Base-by-base conservation (phyloP, 2,797 vertebrate genomes). In the Dermochelys coriacea region DNA sequence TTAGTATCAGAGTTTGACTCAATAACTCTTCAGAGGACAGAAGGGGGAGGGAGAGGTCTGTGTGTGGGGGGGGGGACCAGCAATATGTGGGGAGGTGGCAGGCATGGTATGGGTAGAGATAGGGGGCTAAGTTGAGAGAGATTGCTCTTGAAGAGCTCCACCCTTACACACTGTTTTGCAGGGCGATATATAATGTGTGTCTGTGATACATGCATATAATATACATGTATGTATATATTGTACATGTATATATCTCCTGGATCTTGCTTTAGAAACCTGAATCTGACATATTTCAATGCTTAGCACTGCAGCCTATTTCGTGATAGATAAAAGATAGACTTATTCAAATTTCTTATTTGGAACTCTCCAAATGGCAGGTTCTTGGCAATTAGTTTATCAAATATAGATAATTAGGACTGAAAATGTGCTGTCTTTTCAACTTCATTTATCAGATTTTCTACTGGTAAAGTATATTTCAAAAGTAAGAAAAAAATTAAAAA, bases 1-100 rank as follows among this genome's bases (percentile, higher is more conserved):
- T 82, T 64, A 68, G 23, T 31, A n/a, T 45, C 31, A 14, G 49
- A 47, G 64, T 68, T 31, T 45, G 11, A 25, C 45, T 90, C 71
- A 52, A 9, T 6, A 19, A 54, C 64, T 68, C 31, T 31, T 5
- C 25, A 0, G 0, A 21, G 71, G 25, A 0, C 0, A n/a, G 59
- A 18, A 34, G 34, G 23, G 77, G 19, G 29, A 74, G 57, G 23
- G 5, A 12, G 51, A 41, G 34, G 34, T 1, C 45, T 57, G 27
- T 59, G 57, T 49, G 49, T 51, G 83, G 74, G 31, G 34, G 51
- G 59, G 45, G 52, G 47, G 31, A 64, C 71, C 45, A 82, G 86
- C 77, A 80, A 57, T 47, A 27, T 12, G 18, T 21, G 23, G 6
- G 78, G n/a, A 45, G 77, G 45, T 18, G 10, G 71, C 80, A 71